phyloP scores from a whole-genome alignment of 1,140 invertebrate species.

The Drosophila grimshawi region DNA sequence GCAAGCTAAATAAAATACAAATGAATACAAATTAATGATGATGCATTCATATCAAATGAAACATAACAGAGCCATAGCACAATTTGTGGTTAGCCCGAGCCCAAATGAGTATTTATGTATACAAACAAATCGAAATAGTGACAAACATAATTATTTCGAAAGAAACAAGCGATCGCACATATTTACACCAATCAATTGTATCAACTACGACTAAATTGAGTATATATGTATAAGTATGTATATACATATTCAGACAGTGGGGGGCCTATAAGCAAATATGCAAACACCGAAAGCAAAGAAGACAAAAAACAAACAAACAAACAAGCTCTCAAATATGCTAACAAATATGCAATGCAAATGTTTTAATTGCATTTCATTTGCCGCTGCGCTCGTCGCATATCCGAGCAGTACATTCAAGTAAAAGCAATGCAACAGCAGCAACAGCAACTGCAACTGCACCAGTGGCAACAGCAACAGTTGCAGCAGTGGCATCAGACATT shows the following conservation, averaged over 20 bases:
- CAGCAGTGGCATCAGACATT: slow-evolving; percentile 13
- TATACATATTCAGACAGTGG: slow-evolving; percentile 16
- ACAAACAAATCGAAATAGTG: slow-evolving; percentile 37
- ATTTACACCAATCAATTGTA: slow-evolving; percentile 72
- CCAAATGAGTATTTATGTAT: slow-evolving; percentile 72
- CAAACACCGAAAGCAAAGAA: slow-evolving; percentile 33
- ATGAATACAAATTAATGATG: slow-evolving; percentile 8
- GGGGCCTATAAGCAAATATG: slow-evolving; percentile 14
- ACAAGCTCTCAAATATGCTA: slow-evolving; percentile 19
- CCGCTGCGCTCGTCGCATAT: slow-evolving; percentile 36
- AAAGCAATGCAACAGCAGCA: slow-evolving; percentile 44
- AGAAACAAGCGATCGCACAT: slow-evolving; percentile 28
- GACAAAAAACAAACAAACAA: slow-evolving; percentile 26
- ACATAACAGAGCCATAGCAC: slow-evolving; percentile 25
- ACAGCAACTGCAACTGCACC: slow-evolving; percentile 1
- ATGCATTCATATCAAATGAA: slow-evolving; percentile 51
- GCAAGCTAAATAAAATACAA: slow-evolving; percentile 3
- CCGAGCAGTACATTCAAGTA: slow-evolving; percentile 32
- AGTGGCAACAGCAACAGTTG: neutral
- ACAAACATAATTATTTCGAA: slow-evolving; percentile 56
- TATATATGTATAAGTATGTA: slow-evolving; percentile 14
- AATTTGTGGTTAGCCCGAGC: slow-evolving; percentile 31
- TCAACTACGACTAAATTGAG: slow-evolving; percentile 45
- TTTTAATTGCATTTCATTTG: slow-evolving; percentile 78
- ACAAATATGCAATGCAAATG: slow-evolving; percentile 72